Base-by-base conservation (phyloP, 2,113 vertebrate genomes). In the Platichthys flesus region DNA sequence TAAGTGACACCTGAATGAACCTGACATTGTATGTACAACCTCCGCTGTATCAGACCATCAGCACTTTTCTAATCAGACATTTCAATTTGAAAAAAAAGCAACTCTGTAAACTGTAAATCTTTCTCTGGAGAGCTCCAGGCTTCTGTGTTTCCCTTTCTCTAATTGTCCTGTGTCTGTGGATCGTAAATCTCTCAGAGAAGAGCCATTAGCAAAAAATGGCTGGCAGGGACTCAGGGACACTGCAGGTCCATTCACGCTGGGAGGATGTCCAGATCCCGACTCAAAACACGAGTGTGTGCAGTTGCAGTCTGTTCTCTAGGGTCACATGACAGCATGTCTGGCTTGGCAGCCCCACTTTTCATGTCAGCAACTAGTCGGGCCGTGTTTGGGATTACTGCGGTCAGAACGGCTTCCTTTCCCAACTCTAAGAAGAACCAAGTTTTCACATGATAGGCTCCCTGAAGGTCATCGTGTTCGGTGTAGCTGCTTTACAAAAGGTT, bases 11-110 rank as follows among this genome's bases (percentile, higher is more conserved):
- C 26, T 83, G 70, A 81, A 58, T 86, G 67, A 84, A 81, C 78
- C 74, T 81, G 79, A 87, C 77, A 88, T 79, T 81, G 79, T 83
- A 9, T 5, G 26, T 54, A 49, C 64, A 40, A 81, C 85, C 69
- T 85, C 85, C 55, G 21, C 77, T 68, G 60, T 45, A 73, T 76
- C 83, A 78, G 56, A 62, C 79, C 66, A 85, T 91, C 86, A 90
- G 82, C 85, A 88, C 73, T 87, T 87, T 88, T 87, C 75, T 84
- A 88, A 90, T 91, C 71, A 90, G 81, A 86, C 78, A n/a, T 89
- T 89, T 90, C 86, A 85, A 85, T 93, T 91, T 88, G 61, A 85
- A 90, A 92, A 90, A 91, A 91, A 88, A 88, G 79, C 79, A 81
- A 65, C 63, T 88, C 65, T 61, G 54, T 73, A 62, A 69, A 83